Evolutionary conservation across 2,888 invertebrate species (phyloP), one percentile per base, ranked within the genome.

Genomic region (Erebia aethiops): DNA sequence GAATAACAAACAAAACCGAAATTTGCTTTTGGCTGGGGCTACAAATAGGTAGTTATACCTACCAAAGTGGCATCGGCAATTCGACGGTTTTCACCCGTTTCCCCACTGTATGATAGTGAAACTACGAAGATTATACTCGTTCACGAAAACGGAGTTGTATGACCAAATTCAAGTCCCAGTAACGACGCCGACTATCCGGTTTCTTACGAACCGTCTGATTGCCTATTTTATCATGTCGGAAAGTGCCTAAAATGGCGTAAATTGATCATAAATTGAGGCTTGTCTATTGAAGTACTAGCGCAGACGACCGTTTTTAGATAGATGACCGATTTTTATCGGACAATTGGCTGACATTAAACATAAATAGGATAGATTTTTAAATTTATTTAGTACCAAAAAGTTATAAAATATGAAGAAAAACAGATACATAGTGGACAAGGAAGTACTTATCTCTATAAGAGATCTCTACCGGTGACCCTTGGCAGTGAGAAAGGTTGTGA

Each of bases 121-220:
- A 21, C 21, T 21, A 18, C 13, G 4, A 43, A 54, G 1, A 49
- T 35, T 11, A 52, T 43, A 41, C 41, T 62, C 46, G 62, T 49
- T 21, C 46, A 49, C 46, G 16, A 54, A 64, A 64, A 52, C 52
- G n/a, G 8, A 41, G 41, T 52, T 52, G 64, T 64, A 54, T 64
- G 54, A 18, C 64, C 62, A 62, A 49, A 62, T 49, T 54, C 35
- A 35, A 41, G 18, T 11, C 64, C 18, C 62, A 21, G 9, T 64
- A 54, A 35, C 18, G 52, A 41, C 64, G 54, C 64, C 14, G 16
- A 16, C 52, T n/a, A 54, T 54, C 52, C 64, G 64, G 64, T 64
- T 64, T 64, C 41, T 54, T 64, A 18, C 2, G 13, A 51, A 46
- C 7, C 11, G 49, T 26, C 49, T 63, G 49, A 21, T 63, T 60